phyloP scores from a whole-genome alignment of 2,888 invertebrate species.

The Caenorhabditis becei region DNA sequence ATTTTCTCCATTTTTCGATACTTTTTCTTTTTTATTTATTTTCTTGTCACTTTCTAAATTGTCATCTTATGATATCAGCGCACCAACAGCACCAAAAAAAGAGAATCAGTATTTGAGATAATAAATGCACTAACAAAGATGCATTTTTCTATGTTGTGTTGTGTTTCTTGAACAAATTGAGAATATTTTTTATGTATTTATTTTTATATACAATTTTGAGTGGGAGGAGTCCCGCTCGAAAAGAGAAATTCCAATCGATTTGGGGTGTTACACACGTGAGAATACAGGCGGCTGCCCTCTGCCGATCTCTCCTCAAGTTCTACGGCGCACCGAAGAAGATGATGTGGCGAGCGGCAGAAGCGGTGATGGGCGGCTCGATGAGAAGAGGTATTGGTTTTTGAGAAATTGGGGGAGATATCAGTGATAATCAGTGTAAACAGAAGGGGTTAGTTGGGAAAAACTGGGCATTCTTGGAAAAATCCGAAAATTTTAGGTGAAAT shows the following conservation, averaged over 20 bases:
- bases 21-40: background rate
- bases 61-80: too few species aligned
- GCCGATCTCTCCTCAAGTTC: constrained; percentile 13
- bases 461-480: background rate
- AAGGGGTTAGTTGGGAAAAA: background rate
- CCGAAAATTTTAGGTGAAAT: background rate
- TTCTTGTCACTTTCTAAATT: background rate
- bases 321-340: constrained; percentile 6
- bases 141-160: too few species aligned
- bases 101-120: too few species aligned
- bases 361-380: constrained; percentile 33
- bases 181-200: too few species aligned
- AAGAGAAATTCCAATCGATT: background rate
- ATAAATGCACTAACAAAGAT: too few species aligned
- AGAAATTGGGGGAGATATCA: too few species aligned
- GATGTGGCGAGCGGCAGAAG: constrained; percentile 38
- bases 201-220: background rate
- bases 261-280: constrained; percentile 5
- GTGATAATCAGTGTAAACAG: background rate
- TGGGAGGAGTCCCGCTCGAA: background rate
- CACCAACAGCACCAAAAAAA: too few species aligned
- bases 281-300: background rate
- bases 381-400: constrained; percentile 34
- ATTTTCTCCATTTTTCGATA: background rate
- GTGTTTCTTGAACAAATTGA: too few species aligned